phyloP scores from a whole-genome alignment of 2,888 invertebrate genomes.

The Mechanitis mazaeus region DNA sequence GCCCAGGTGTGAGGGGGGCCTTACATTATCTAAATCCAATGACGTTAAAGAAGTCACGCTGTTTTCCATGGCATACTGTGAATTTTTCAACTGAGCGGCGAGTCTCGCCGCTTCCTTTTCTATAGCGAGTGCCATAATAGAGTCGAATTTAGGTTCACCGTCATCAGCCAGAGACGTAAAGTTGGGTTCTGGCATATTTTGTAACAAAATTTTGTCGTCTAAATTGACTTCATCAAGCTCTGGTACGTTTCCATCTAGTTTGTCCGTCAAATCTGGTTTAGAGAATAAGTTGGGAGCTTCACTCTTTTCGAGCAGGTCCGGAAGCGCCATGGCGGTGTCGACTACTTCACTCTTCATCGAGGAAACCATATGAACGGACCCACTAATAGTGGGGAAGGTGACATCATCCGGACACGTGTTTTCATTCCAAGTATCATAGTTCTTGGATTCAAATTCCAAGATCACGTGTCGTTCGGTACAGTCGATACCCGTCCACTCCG shows the following conservation, averaged over 20 bases:
- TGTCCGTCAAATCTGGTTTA: conserved; percentile 61
- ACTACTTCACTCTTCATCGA: conserved; percentile 80
- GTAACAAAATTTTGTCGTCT: conserved; percentile 40
- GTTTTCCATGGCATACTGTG: conserved; percentile 67
- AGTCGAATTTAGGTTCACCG: conserved; percentile 71
- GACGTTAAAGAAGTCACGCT: conserved; percentile 78
- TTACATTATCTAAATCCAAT: conserved; percentile 83
- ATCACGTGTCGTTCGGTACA: conserved; percentile 27
- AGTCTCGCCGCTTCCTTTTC: conserved; percentile 86
- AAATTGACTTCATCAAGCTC: conserved; percentile 34
- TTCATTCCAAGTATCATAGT: conserved; percentile 87
- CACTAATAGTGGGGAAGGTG: conserved; percentile 88
- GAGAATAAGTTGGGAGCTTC: conserved; percentile 44
- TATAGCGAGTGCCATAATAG: conserved; percentile 83
- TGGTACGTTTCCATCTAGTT: conserved; percentile 43
- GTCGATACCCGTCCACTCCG: conserved; percentile 57
- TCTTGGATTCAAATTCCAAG: conserved; percentile 39
- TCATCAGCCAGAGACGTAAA: conserved; percentile 67
- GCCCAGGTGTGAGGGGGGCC: conserved; percentile 87
- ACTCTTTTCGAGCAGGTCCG: conserved; percentile 65
- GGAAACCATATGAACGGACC: conserved; percentile 82
- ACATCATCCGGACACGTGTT: conserved; percentile 86
- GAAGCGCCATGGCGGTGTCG: conserved; percentile 51
- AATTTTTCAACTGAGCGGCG: conserved; percentile 58
- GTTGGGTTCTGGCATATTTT: conserved; percentile 52